phyloP scores from a whole-genome alignment of 2,888 invertebrate genomes.

The Labia minor region DNA sequence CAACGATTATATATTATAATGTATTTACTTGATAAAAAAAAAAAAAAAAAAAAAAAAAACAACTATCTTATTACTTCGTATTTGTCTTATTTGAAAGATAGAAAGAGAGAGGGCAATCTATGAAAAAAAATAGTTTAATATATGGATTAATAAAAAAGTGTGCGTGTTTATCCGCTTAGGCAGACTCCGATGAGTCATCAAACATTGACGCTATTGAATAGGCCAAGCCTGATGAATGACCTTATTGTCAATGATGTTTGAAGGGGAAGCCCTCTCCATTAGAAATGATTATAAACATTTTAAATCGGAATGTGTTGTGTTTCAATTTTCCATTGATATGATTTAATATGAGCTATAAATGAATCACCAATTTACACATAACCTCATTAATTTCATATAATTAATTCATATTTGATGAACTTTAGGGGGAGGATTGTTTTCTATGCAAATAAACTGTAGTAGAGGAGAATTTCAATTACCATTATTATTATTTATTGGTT shows the following conservation, averaged over 20 bases:
- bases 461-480: no score
- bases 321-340: background rate
- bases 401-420: constrained; percentile 13
- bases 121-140: background rate
- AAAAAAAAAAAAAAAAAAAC: no score
- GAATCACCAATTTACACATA: background rate
- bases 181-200: constrained; percentile 13
- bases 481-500: no score
- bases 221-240: constrained; percentile 13
- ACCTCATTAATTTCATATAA: background rate
- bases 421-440: background rate
- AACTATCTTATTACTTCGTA: no score
- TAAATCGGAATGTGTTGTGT: constrained; percentile 8
- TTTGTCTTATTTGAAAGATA: no score
- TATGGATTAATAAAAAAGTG: constrained; percentile 5
- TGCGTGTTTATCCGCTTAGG: constrained; percentile 8
- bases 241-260: constrained; percentile 13
- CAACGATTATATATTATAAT: no score
- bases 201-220: constrained; percentile 8
- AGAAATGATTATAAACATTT: background rate
- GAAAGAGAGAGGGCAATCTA: no score
- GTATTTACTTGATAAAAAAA: no score
- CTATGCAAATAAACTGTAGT: background rate
- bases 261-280: constrained; percentile 13
- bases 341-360: background rate